Conservation (phyloP, 2,113 vertebrate species). For the Cygnus buccinator region DNA sequence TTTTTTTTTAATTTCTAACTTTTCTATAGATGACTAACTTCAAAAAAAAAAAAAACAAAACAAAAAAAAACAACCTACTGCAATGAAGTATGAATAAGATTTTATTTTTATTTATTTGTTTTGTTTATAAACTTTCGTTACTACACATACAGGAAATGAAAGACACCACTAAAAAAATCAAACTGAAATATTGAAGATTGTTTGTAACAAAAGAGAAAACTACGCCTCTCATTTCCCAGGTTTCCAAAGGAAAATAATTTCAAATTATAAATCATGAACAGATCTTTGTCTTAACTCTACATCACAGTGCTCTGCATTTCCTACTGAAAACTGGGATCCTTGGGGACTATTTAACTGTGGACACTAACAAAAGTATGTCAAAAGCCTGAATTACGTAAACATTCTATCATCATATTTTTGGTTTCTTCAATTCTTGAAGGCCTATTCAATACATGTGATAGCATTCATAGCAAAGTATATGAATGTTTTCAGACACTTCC, state of each 20-base stretch:
- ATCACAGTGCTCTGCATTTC: not conserved
- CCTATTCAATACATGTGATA: not conserved
- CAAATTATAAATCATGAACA: not conserved
- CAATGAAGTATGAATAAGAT: not conserved
- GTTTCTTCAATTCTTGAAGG: not conserved
- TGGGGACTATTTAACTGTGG: not conserved
- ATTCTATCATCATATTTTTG: not conserved
- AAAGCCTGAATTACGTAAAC: not conserved
- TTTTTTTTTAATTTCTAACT: not conserved
- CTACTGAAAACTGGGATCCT: not conserved
- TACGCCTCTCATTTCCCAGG: not conserved
- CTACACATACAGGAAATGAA: not conserved
- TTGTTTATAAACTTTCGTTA: not conserved
- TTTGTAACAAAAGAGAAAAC: not conserved
- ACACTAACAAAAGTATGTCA: not conserved
- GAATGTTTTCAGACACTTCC: not conserved
- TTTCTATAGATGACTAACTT: not conserved
- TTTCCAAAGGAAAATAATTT: not conserved
- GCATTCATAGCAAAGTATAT: not conserved
- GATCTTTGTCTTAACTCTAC: not conserved
- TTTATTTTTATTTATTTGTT: not conserved
- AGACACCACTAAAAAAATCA: not conserved
- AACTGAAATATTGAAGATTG: not conserved
- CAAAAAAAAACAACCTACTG: not conserved
- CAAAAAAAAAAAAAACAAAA: not conserved